Evolutionary conservation across 2,113 vertebrate genomes (phyloP), one percentile per base, ranked within the genome.

Genomic region (Ellobius talpinus): DNA sequence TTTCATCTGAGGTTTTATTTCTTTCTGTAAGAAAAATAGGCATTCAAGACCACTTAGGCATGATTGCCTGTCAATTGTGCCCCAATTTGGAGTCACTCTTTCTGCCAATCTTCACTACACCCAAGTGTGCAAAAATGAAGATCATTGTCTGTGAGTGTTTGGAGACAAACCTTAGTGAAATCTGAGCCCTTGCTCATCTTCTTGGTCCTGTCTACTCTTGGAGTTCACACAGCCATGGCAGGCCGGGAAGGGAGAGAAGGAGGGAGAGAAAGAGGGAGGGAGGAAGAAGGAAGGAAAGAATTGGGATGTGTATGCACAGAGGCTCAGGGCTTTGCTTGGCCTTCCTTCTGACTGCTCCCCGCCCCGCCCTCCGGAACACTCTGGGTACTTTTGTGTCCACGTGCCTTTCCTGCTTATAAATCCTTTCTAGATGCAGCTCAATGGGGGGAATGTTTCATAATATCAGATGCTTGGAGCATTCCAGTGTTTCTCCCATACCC

Each of bases 291-390:
- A 26, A 45, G 33, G 5, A 61, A 76, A 55, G 21, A 68, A 55
- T 10, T 16, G 3, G 6, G 8, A 39, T 21, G 0, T 36, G 5
- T 26, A 50, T 42, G 10, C 2, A 3, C 26, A 47, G 16, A 4
- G 10, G 12, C 33, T 23, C 19, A 55, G 45, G 45, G 33, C 39
- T 81, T 66, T 58, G 9, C 23, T 3, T 1, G 0, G 45, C 29
- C 16, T 81, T 55, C 13, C 7, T 73, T 21, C 68, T 52, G 33
- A 6, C 17, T 17, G 13, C 31, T 4, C 17, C 23, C 29, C 0
- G 0, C 31, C 11, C 1, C 0, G 23, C 16, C 17, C 23, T 78
- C 24, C 2, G n/a, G 19, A 42, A n/a, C 52, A 3, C 61, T 72
- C n/a, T 36, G 2, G 4, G 23, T 29, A 10, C 26, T 6, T 61